These are phyloP conservation scores for Datnioides undecimradiatus DNA, from an alignment of 2,113 vertebrate genomes.

Conservation along the genomic window DNA sequence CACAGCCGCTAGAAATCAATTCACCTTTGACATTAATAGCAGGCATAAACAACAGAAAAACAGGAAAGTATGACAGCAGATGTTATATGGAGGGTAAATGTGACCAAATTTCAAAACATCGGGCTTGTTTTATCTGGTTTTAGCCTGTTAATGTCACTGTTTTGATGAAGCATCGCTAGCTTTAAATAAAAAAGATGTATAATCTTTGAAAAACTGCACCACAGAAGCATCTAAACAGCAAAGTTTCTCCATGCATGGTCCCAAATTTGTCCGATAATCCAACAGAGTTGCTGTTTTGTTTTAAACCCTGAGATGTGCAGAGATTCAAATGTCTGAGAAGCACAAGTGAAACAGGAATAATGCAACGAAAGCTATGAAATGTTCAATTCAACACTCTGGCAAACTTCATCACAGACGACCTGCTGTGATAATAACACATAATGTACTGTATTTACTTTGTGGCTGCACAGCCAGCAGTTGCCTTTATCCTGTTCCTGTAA, in stretches of 20 bases:
- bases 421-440: conserved; percentile 11
- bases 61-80: neutral
- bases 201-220: neutral
- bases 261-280: neutral
- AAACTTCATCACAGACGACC: neutral
- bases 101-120: neutral
- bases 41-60: neutral
- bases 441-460: conserved; percentile 28
- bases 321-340: neutral
- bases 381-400: neutral
- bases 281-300: neutral
- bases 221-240: neutral
- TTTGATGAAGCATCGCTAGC: neutral
- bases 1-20: conserved; percentile 3
- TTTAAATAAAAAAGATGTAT: neutral
- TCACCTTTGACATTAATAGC: conserved; percentile 18
- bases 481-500: conserved; percentile 15
- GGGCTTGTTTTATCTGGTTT: neutral
- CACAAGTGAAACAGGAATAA: neutral
- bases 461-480: neutral
- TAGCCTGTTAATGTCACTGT: neutral
- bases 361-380: fast-evolving
- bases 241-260: neutral
- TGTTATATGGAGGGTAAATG: neutral
- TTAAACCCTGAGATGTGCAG: neutral